Base-by-base conservation (phyloP, 1,140 invertebrate species). In the Thaumatotibia leucotreta region DNA sequence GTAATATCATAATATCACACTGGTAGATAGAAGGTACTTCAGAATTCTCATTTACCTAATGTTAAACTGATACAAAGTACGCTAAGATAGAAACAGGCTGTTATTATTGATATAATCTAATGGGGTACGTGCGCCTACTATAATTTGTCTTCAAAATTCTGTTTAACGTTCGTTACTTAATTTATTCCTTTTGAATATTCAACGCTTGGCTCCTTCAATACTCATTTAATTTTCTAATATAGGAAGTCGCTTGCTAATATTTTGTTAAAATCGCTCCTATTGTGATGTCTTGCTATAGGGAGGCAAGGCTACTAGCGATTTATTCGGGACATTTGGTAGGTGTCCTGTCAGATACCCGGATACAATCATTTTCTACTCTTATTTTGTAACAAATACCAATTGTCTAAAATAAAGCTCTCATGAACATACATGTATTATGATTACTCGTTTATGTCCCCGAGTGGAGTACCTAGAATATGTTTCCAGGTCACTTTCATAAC, bases 181-280 rank as follows among this genome's bases (percentile, higher is more conserved):
- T 76, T 77, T 77, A 85, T 83, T 86, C 82, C 70, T 66, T 74
- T 76, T 88, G 85, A 88, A 88, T 89, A 89, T 89, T 89, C 87
- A 89, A 79, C 80, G 69, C 78, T 73, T 76, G 74, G 76, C 72
- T 79, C 80, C 71, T 78, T 79, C 84, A 79, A 88, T 89, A 83
- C 79, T 85, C 79, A 73, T 86, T 86, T 83, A 80, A 83, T 85
- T 88, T 86, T 81, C 76, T 80, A 83, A 86, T 86, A 80, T 80
- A 80, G 72, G 64, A 77, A 82, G 76, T 80, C 68, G 70, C 63
- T 32, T 76, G 80, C 82, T 82, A 79, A 84, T 81, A 83, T 84
- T 87, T 86, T 80, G 77, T 66, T 76, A 74, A 82, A 83, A 83
- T 85, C 75, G 62, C 65, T 72, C 66, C 73, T 70, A 80, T 74